Conservation (phyloP, 2,888 invertebrate genomes). For the Heliconius aoede region DNA sequence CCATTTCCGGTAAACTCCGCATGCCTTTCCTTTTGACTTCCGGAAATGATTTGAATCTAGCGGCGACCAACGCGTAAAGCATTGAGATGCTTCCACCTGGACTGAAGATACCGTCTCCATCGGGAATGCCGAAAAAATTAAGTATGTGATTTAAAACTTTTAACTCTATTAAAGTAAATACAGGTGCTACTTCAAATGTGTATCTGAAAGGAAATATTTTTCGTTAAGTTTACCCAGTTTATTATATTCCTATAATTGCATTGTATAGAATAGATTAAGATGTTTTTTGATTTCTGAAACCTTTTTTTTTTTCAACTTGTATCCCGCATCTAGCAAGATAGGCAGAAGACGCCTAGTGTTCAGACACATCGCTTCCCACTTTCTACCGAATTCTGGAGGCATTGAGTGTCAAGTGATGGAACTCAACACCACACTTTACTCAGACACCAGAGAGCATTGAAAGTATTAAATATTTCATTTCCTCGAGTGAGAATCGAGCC, state of each 20-base stretch:
- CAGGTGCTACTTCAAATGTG: slow-evolving; percentile 92
- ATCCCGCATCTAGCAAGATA: too few species aligned
- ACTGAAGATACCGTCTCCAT: slow-evolving; percentile 90
- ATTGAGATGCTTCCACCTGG: slow-evolving; percentile 92
- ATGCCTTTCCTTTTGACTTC: slow-evolving; percentile 87
- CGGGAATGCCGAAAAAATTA: slow-evolving; percentile 84
- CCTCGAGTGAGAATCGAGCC: neutral
- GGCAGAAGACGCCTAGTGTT: too few species aligned
- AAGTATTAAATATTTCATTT: neutral
- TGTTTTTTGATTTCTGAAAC: too few species aligned
- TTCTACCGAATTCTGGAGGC: too few species aligned
- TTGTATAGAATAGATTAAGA: too few species aligned
- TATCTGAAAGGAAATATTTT: slow-evolving; percentile 79
- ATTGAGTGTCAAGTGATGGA: too few species aligned
- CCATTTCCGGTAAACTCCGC: slow-evolving; percentile 84
- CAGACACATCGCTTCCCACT: too few species aligned
- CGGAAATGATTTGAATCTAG: slow-evolving; percentile 87
- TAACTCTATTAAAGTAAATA: slow-evolving; percentile 89
- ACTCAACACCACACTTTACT: too few species aligned
- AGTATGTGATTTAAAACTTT: slow-evolving; percentile 85
- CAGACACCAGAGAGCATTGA: too few species aligned
- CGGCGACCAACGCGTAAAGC: slow-evolving; percentile 90
- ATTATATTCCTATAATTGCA: too few species aligned
- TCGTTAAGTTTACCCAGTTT: neutral
- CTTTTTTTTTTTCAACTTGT: too few species aligned